phyloP scores from a whole-genome alignment of 2,113 vertebrate genomes.

The Pangasianodon hypophthalmus region DNA sequence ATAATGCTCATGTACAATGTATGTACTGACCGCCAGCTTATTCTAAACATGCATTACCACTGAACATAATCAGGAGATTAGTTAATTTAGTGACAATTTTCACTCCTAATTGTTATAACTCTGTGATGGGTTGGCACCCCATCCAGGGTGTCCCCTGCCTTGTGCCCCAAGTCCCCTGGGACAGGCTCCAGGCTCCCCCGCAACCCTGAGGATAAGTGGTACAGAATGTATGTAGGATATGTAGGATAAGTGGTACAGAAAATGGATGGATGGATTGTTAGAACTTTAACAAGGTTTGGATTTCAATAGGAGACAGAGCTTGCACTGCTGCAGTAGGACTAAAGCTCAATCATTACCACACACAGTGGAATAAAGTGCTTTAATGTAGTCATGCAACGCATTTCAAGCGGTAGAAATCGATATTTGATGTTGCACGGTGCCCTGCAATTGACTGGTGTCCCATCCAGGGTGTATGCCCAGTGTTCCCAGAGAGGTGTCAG shows the following conservation, averaged over 20 bases:
- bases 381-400: not conserved
- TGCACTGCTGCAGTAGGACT: not conserved
- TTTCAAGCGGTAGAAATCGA: constrained; percentile 11
- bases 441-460: not conserved
- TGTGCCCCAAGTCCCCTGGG: no score
- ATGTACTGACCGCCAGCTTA: not conserved
- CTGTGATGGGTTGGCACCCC: no score
- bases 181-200: no score
- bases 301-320: not conserved
- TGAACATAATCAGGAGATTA: not conserved
- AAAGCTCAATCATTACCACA: not conserved
- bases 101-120: not conserved
- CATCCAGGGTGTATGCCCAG: not conserved
- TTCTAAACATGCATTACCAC: not conserved
- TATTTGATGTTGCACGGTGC: not conserved
- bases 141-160: no score
- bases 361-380: constrained; percentile 2
- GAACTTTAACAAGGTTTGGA: not conserved
- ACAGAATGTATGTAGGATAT: no score
- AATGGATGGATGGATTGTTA: no score
- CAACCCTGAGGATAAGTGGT: no score
- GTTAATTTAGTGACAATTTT: not conserved
- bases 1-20: not conserved
- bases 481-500: not conserved
- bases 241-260: no score